Evolutionary conservation across 2,888 invertebrate species (phyloP), one percentile per base, ranked within the genome.

Genomic region (Cephus rjabovi): DNA sequence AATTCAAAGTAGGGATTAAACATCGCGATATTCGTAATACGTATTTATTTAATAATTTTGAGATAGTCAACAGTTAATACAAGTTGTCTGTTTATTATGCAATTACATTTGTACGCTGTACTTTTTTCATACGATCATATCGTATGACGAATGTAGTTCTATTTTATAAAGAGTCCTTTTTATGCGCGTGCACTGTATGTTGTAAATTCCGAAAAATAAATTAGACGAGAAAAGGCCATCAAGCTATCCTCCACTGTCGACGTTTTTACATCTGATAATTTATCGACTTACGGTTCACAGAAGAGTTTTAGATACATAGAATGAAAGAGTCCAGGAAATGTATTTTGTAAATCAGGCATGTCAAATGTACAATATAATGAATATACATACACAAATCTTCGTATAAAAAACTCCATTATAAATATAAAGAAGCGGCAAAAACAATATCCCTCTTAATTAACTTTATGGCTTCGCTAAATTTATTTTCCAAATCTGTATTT

Each of bases 351-450:
- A 56, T 23, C 56, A 56, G 56, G 23, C 56, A 23, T 56, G 56
- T 56, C 23, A 56, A 56, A 56, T 56, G 56, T 56, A 56, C 56
- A 56, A 56, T 56, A 56, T 56, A 56, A 56, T 23, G 56, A 56
- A 56, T 56, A 40, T 40, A 40, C 23, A 40, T 40, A 56, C 56
- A 56, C 56, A 56, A 56, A 56, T 56, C 56, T 56, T 56, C 40
- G 40, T 40, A 56, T 56, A 23, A 56, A 56, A 56, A 56, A 56
- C 15, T 71, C 15, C 40, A 81, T 93, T 94, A 98, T 85, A 98
- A 93, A 92, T 99, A 99, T 76, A 99, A 94, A 92, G 98, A 99
- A 79, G 99, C 99, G 34, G 99, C 99, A 92, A 99, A 99, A n/a
- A 99, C 97, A 90, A 99, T 99, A 92, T 99, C 99, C 84, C 99